Conservation (phyloP, 2,888 invertebrate species). For the Saturnia pavonia region DNA sequence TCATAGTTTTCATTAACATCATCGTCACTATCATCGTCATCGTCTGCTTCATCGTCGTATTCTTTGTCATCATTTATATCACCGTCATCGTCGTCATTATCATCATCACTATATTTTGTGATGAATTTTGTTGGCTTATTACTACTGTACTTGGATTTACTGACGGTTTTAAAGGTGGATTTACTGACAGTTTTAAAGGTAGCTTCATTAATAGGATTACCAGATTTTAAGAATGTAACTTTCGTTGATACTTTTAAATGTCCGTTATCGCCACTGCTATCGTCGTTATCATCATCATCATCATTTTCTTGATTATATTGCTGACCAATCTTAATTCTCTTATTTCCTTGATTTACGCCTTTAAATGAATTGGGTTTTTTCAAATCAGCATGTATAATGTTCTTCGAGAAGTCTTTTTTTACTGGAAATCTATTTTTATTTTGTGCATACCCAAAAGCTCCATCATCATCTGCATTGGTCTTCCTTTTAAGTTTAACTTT, state of each 20-base stretch:
- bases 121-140: constrained; percentile 38
- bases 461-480: constrained; percentile 79
- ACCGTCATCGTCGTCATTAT: constrained; percentile 73
- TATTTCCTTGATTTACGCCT: constrained; percentile 48
- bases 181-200: constrained; percentile 43
- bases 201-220: constrained; percentile 38
- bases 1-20: constrained; percentile 64
- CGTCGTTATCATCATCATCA: constrained; percentile 55
- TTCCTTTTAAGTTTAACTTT: constrained; percentile 75
- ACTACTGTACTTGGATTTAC: constrained; percentile 43
- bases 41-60: constrained; percentile 59
- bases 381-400: constrained; percentile 45
- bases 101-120: constrained; percentile 62
- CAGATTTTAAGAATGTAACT: constrained; percentile 37
- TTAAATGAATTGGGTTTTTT: constrained; percentile 66
- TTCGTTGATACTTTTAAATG: constrained; percentile 38
- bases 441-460: constrained; percentile 57
- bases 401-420: constrained; percentile 41
- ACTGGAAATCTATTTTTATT: constrained; percentile 43
- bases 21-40: constrained; percentile 38
- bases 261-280: constrained; percentile 49
- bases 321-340: constrained; percentile 35
- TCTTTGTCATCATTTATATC: constrained; percentile 64
- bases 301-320: constrained; percentile 40
- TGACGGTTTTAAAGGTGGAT: constrained; percentile 45